A percentile compares a stretch with the other conserved stretches of the same genome.
These are phyloP conservation scores for Polydrusus cervinus DNA, from an alignment of 2,888 invertebrate species.

Conservation along the genomic window DNA sequence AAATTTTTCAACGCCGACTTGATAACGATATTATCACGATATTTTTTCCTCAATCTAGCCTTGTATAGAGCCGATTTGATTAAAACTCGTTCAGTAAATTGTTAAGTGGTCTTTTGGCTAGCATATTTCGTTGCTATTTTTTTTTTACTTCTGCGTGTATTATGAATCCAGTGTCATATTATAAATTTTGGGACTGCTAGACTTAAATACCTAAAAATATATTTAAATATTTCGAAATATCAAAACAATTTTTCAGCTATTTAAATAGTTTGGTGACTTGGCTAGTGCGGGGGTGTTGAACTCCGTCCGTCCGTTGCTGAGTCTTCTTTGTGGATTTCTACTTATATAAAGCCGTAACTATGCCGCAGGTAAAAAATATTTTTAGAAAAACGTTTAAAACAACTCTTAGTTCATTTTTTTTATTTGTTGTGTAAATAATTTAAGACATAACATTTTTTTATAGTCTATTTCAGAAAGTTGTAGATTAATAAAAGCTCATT, in stretches of 20 bases:
- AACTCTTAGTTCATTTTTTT: not conserved
- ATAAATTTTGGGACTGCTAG: not conserved
- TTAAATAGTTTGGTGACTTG: slow-evolving; percentile 1
- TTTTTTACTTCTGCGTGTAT: not conserved
- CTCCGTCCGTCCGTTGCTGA: not conserved
- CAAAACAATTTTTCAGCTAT: not conserved
- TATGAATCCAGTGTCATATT: not conserved
- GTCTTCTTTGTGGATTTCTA: not conserved
- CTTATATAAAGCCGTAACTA: slow-evolving; percentile 6
- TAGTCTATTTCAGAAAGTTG: too few relatives aligned
- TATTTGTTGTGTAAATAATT: too few relatives aligned
- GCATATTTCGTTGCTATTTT: slow-evolving; percentile 11
- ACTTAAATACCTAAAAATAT: not conserved
- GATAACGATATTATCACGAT: not conserved
- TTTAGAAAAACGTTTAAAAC: not conserved
- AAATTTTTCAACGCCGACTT: not conserved
- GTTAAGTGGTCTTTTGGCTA: not conserved
- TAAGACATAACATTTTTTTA: not conserved
- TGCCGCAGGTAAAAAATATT: slow-evolving; percentile 19
- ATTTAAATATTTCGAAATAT: not conserved
- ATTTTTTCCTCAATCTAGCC: not conserved
- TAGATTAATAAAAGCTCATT: too few relatives aligned
- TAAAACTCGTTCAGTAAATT: not conserved
- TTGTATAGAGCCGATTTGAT: not conserved
- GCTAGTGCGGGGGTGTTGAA: slow-evolving; percentile 17